Conservation (phyloP, 2,797 vertebrate genomes). For the Perodicticus potto region DNA sequence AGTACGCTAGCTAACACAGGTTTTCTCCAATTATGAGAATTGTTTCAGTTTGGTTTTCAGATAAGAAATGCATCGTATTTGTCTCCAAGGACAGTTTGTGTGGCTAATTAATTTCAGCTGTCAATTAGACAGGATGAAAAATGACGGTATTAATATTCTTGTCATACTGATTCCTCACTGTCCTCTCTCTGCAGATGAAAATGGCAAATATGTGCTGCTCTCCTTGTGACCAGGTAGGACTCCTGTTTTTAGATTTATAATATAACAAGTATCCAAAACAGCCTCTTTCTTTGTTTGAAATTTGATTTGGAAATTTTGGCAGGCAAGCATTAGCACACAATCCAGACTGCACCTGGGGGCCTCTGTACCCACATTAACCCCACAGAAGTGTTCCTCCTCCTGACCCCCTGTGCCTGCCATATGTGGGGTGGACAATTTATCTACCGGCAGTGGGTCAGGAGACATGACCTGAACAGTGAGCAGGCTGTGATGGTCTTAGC, state of each 20-base stretch:
- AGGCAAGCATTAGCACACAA: background rate
- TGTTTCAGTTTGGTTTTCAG: background rate
- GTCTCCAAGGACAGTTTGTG: background rate
- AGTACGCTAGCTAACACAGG: fast-evolving
- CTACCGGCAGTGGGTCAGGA: background rate
- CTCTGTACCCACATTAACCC: background rate
- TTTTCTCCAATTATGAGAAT: background rate
- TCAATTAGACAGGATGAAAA: background rate
- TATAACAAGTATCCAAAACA: background rate
- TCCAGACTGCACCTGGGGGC: background rate
- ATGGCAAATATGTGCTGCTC: slow-evolving; percentile 90
- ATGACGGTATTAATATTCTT: background rate
- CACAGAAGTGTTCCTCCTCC: background rate
- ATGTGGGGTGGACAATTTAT: background rate
- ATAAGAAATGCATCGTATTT: background rate
- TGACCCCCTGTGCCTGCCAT: background rate
- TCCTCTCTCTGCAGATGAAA: slow-evolving; percentile 89
- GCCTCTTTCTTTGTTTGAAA: background rate
- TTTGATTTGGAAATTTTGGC: background rate
- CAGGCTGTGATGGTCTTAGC: fast-evolving
- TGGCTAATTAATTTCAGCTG: background rate
- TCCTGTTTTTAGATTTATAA: background rate
- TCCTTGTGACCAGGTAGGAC: slow-evolving; percentile 91
- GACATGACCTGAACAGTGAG: no score
- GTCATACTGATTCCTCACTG: slow-evolving; percentile 44